A percentile compares a stretch with the other conserved stretches of the same genome.
These are phyloP conservation scores for Pseudochirops corinnae DNA, from an alignment of 2,797 vertebrate genomes.

Conservation along the genomic window DNA sequence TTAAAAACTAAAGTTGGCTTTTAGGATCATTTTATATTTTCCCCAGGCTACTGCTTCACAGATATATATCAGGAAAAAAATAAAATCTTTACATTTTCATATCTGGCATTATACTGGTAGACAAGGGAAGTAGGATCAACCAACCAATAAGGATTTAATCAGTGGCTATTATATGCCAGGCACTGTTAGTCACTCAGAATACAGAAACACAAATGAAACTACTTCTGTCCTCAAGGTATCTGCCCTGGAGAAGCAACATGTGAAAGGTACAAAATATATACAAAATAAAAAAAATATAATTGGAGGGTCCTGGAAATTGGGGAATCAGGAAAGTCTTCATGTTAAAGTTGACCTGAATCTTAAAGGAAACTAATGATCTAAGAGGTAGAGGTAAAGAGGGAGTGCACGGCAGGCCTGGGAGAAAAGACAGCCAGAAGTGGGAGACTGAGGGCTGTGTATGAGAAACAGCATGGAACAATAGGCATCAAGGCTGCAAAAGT, in stretches of 20 bases:
- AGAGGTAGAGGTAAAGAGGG: neutral
- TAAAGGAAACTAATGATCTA: neutral
- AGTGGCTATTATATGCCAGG: neutral
- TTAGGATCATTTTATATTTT: neutral
- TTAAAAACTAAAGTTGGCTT: neutral
- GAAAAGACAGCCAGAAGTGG: neutral
- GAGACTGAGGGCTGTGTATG: neutral
- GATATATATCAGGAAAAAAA: neutral
- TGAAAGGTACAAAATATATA: neutral
- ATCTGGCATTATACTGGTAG: neutral
- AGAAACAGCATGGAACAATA: neutral
- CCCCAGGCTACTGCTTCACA: too few species aligned
- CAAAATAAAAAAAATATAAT: neutral
- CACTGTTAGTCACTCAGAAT: neutral
- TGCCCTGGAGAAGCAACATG: neutral
- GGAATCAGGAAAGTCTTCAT: neutral
- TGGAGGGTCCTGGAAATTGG: neutral
- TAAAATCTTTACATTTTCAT: neutral
- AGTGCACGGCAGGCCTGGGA: neutral
- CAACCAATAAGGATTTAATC: neutral
- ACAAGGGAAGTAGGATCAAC: neutral
- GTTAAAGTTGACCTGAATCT: neutral
- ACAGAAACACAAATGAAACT: neutral
- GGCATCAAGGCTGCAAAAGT: neutral
- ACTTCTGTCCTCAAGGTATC: neutral